Evolutionary conservation across 2,888 invertebrate species (phyloP).

Genomic region (Acleris cristana): DNA sequence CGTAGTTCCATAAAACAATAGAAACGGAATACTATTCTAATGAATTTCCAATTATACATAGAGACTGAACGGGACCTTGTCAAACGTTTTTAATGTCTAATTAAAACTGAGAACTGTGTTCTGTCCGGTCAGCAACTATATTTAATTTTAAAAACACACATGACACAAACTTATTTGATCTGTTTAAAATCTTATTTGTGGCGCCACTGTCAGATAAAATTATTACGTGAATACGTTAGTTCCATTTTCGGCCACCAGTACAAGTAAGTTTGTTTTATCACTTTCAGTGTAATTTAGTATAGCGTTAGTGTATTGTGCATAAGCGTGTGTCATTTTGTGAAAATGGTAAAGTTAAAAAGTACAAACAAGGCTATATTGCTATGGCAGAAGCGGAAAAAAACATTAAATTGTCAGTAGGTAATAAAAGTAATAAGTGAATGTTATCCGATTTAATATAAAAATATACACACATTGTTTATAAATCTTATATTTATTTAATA

Average conservation of each 20-base stretch:
- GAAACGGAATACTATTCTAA: too few species aligned
- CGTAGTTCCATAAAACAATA: too few species aligned
- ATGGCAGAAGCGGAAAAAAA: constrained; percentile 4
- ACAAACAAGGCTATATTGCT: neutral
- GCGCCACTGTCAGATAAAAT: neutral
- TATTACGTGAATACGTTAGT: neutral
- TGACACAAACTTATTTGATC: constrained; percentile 18
- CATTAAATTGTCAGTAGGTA: neutral
- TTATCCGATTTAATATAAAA: too few species aligned
- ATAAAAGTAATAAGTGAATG: too few species aligned
- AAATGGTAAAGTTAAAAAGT: neutral
- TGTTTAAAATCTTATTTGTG: neutral
- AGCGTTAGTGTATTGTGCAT: constrained; percentile 22
- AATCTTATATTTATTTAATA: too few species aligned
- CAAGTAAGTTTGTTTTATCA: constrained; percentile 23
- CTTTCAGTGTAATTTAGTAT: constrained; percentile 1
- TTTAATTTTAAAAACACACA: constrained; percentile 12
- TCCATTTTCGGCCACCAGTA: constrained; percentile 13
- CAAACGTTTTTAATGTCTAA: too few species aligned
- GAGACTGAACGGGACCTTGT: too few species aligned
- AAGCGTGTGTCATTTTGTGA: constrained; percentile 25
- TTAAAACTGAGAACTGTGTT: too few species aligned
- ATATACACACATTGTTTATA: too few species aligned
- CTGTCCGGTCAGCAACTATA: neutral
- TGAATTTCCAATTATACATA: too few species aligned